Evolutionary conservation across 2,888 invertebrate genomes (phyloP).

Genomic region (Agriopis aurantiaria): DNA sequence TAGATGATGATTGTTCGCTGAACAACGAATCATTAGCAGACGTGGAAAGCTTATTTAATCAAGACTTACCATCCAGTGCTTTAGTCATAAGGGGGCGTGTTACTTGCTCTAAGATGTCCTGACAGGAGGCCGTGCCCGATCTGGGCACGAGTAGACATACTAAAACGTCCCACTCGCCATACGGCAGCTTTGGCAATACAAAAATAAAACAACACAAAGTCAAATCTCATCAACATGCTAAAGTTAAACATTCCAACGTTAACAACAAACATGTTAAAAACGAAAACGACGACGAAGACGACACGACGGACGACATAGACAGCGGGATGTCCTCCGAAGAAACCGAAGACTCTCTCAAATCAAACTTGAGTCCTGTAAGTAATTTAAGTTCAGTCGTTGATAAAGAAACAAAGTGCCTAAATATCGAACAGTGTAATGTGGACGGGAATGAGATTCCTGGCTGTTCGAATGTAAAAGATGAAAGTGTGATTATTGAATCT

Average conservation of each 20-base stretch:
- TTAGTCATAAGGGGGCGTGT: constrained; percentile 75
- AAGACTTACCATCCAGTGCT: constrained; percentile 68
- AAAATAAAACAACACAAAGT: constrained; percentile 55
- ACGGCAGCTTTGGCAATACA: constrained; percentile 77
- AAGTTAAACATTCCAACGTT: constrained; percentile 25
- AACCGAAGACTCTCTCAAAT: constrained; percentile 74
- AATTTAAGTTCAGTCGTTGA: constrained; percentile 57
- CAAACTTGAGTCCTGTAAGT: constrained; percentile 59
- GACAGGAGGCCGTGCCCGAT: constrained; percentile 82
- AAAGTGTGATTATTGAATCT: constrained; percentile 62
- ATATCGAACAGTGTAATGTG: constrained; percentile 68
- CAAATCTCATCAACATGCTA: constrained; percentile 15
- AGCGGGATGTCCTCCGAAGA: constrained; percentile 84
- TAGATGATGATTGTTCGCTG: constrained; percentile 76
- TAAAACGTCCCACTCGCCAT: constrained; percentile 59
- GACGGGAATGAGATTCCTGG: constrained; percentile 82
- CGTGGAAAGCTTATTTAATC: constrained; percentile 71
- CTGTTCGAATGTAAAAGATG: constrained; percentile 69
- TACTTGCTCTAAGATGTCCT: constrained; percentile 68
- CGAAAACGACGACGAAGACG: constrained; percentile 50
- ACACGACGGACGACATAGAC: constrained; percentile 59
- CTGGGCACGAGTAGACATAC: constrained; percentile 64
- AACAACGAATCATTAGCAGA: constrained; percentile 71
- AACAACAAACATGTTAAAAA: constrained; percentile 31
- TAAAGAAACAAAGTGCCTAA: constrained; percentile 81